Base-by-base conservation (phyloP, 2,113 vertebrate species). In the Sinocyclocheilus rhinocerous region DNA sequence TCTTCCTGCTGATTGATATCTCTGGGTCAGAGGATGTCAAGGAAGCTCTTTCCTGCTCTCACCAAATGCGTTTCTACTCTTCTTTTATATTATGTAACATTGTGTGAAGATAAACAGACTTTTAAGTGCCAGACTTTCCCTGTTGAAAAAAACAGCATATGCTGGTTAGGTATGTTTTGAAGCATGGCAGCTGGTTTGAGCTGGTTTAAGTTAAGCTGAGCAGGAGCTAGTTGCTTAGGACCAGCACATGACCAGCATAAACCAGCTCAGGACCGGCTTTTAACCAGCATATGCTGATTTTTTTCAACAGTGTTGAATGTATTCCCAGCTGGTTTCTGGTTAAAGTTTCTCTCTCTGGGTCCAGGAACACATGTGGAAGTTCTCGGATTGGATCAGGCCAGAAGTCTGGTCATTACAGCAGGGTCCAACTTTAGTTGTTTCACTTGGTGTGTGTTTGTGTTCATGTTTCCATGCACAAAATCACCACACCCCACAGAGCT, bases 351-450 rank as follows among this genome's bases (percentile, higher is more conserved):
- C 69, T 52, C 72, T 52, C 61, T 39, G 22, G 67, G 16, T 88
- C 16, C 36, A 87, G 45, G 69, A 86, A 86, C n/a, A 85, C 93
- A 94, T 92, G 92, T 93, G 92, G 91, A 93, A 92, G 85, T 91
- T 90, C 92, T 93, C 92, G 92, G 82, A 88, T 78, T 84, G 89
- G 87, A 92, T 84, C 76, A 84, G 86, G 87, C 81, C 42, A 83
- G 73, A 82, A 87, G 91, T 89, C 85, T 91, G 87, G 85, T 87
- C 88, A 78, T 87, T 81, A 76, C 63, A 33, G 76, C 87, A 84
- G 76, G 33, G 76, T 88, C 52, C 52, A 86, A 67, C 45, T 29
- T 33, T 73, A 42, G 73, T n/a, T 9, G 8, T 84, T 86, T 52
- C 45, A 61, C 9, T 52, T 22, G 80, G 52, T 77, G 63, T 83